phyloP scores from a whole-genome alignment of 2,797 vertebrate species.

The Champsocephalus gunnari region DNA sequence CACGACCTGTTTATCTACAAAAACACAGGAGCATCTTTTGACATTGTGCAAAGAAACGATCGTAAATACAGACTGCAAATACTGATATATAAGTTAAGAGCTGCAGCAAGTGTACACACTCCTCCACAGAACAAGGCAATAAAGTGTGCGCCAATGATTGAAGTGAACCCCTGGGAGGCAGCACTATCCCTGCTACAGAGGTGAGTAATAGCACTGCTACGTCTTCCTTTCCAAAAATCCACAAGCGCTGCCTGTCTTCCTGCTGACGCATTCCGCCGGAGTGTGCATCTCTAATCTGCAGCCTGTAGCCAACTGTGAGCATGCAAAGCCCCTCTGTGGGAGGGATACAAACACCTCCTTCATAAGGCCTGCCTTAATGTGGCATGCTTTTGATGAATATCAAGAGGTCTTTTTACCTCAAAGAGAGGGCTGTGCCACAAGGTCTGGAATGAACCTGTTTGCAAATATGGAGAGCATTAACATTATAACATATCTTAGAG shows the following conservation, averaged over 20 bases:
- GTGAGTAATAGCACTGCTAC: slow-evolving; percentile 68
- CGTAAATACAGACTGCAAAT: slow-evolving; percentile 36
- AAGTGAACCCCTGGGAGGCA: slow-evolving; percentile 69
- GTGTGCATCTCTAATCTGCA: slow-evolving; percentile 50
- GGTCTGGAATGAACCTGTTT: slow-evolving; percentile 8
- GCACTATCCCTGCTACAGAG: slow-evolving; percentile 61
- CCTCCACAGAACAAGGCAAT: slow-evolving; percentile 66
- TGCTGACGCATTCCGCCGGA: slow-evolving; percentile 63
- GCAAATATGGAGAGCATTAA: neutral
- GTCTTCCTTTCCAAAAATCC: slow-evolving; percentile 60
- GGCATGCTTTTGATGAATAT: slow-evolving; percentile 39
- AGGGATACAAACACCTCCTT: slow-evolving; percentile 49
- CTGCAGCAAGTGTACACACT: slow-evolving; percentile 45
- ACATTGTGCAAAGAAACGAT: slow-evolving; percentile 4
- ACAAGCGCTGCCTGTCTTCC: slow-evolving; percentile 39
- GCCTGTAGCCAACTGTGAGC: slow-evolving; percentile 30
- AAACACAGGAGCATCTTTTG: slow-evolving; percentile 29
- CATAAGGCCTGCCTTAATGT: slow-evolving; percentile 18
- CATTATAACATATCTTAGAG: neutral
- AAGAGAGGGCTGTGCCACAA: neutral
- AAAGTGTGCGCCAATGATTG: slow-evolving; percentile 70
- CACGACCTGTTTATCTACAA: slow-evolving; percentile 42
- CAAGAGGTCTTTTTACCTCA: slow-evolving; percentile 28
- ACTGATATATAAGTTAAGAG: slow-evolving; percentile 39
- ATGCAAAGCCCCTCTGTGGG: slow-evolving; percentile 45